A percentile compares a stretch with the other conserved stretches of the same genome.
Evolutionary conservation across 2,888 invertebrate species (phyloP).

Genomic region (Paralinhomoeus sp.): DNA sequence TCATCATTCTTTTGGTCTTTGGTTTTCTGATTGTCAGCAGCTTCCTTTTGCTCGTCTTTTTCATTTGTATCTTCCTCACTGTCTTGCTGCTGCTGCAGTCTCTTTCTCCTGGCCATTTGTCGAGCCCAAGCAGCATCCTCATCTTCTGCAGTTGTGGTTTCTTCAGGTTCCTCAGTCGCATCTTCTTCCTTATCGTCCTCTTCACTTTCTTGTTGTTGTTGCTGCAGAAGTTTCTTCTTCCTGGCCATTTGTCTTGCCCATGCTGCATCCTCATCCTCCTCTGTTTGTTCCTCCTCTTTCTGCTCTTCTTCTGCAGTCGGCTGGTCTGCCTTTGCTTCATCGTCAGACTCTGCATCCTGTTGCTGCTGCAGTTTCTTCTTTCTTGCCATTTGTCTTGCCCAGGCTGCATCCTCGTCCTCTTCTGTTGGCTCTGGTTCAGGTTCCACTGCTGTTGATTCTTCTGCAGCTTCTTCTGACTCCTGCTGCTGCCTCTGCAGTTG

Average conservation of each 20-base stretch:
- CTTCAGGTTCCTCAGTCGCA: constrained; percentile 10
- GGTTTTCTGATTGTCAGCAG: constrained; percentile 12
- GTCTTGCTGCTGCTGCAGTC: constrained; percentile 9
- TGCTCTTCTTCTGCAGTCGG: neutral
- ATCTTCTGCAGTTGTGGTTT: constrained; percentile 13
- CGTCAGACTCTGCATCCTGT: neutral
- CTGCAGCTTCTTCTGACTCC: neutral
- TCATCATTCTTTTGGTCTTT: constrained; percentile 10
- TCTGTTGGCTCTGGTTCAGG: neutral
- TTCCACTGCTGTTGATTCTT: neutral
- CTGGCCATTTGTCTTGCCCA: neutral
- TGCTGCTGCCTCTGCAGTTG: constrained; percentile 4
- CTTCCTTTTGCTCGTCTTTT: constrained; percentile 12
- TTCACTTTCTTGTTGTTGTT: constrained; percentile 3
- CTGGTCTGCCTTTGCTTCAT: neutral
- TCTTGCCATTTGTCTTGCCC: neutral
- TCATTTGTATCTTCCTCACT: constrained; percentile 9
- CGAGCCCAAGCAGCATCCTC: constrained; percentile 4
- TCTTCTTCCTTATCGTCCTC: neutral
- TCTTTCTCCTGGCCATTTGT: constrained; percentile 9
- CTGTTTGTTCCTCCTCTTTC: neutral
- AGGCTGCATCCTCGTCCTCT: constrained; percentile 1
- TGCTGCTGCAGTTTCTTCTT: neutral
- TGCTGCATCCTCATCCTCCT: neutral
- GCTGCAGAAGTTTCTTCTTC: constrained; percentile 2